Conservation (phyloP, 1,140 invertebrate genomes). For the Monochamus saltuarius region DNA sequence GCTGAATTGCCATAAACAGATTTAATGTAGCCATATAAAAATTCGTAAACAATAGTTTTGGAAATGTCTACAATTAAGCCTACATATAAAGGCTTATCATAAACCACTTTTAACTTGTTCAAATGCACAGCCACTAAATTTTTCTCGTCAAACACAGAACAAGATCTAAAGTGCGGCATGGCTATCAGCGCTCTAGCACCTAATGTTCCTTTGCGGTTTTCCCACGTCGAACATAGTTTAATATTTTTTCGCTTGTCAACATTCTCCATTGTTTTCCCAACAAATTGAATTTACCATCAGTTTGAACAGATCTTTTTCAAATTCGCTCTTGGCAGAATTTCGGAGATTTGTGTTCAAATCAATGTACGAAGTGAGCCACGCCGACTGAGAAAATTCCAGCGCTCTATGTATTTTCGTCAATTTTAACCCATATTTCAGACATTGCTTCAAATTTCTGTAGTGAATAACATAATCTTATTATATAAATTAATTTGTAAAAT, state of each 20-base stretch:
- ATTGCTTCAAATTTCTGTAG: conserved; percentile 55
- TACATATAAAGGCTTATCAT: conserved; percentile 52
- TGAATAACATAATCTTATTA: conserved; percentile 49
- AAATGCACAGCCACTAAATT: conserved; percentile 49
- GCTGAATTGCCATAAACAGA: too few species aligned
- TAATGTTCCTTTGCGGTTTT: conserved; percentile 42
- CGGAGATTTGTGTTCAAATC: conserved; percentile 30
- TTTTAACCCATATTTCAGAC: conserved; percentile 52
- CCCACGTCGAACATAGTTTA: conserved; percentile 14
- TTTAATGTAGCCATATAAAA: too few species aligned
- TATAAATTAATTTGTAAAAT: conserved; percentile 24
- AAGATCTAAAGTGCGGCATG: conserved; percentile 32
- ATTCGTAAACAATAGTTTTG: conserved; percentile 25
- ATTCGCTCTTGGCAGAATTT: conserved; percentile 47
- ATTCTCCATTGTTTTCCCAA: conserved; percentile 56
- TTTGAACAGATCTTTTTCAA: conserved; percentile 48
- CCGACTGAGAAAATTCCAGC: conserved; percentile 56
- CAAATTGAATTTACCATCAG: conserved; percentile 49
- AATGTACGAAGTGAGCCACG: conserved; percentile 51
- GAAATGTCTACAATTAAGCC: conserved; percentile 52
- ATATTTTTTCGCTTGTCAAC: conserved; percentile 43
- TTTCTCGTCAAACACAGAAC: conserved; percentile 42
- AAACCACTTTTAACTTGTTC: conserved; percentile 38
- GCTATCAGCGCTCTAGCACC: conserved; percentile 15
- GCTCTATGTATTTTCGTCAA: conserved; percentile 56